Percentiles rank a stretch among this genome's conserved stretches.
These are phyloP conservation scores for Caerostris darwini DNA, from an alignment of 1,140 invertebrate genomes.

Conservation along the genomic window DNA sequence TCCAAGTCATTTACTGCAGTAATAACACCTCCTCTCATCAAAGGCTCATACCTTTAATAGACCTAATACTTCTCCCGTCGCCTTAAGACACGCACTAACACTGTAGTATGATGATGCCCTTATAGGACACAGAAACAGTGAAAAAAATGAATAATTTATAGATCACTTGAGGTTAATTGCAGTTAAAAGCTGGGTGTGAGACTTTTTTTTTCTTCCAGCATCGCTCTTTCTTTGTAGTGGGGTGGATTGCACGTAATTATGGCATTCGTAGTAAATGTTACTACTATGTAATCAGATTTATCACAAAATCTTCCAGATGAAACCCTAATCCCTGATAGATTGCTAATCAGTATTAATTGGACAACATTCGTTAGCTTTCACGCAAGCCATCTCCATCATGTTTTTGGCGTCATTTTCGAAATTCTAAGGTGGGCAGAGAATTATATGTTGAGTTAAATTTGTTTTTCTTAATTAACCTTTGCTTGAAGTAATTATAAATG, in stretches of 20 bases:
- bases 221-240: slow-evolving; percentile 25
- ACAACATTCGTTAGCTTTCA: slow-evolving; percentile 4
- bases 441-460: background rate
- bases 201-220: background rate
- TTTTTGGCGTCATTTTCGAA: background rate
- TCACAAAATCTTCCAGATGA: background rate
- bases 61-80: background rate
- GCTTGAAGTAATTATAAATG: background rate
- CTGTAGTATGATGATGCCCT: background rate
- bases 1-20: background rate
- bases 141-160: background rate
- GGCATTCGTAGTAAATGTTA: slow-evolving; percentile 12
- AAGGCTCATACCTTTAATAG: slow-evolving; percentile 8
- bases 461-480: background rate
- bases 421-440: background rate
- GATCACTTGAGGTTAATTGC: slow-evolving; percentile 31
- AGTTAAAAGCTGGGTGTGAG: slow-evolving; percentile 26
- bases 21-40: background rate
- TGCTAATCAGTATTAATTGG: slow-evolving; percentile 32
- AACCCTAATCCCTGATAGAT: slow-evolving; percentile 14
- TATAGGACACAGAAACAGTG: background rate
- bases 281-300: slow-evolving; percentile 24
- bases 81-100: background rate
- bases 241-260: slow-evolving; percentile 15
- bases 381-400: background rate